Percentiles rank a stretch among this genome's conserved stretches.
Conservation (phyloP, 2,888 invertebrate genomes). For the Vesta saturnalis region DNA sequence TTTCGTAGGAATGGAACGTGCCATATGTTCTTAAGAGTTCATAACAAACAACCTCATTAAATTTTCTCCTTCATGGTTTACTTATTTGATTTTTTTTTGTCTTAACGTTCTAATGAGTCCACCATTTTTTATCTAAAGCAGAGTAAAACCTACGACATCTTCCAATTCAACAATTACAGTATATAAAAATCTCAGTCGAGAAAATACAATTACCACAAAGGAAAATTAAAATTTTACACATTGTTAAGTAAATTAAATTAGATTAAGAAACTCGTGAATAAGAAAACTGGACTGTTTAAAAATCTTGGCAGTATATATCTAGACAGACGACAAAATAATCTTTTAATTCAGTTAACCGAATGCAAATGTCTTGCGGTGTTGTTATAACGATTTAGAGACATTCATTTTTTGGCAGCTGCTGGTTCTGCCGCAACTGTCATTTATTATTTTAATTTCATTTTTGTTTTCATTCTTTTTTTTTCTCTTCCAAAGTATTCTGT, state of each 20-base stretch:
- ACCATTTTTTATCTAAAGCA: conserved; percentile 6
- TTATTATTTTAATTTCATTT: conserved; percentile 37
- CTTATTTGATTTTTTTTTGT: conserved; percentile 22
- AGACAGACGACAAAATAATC: conserved; percentile 48
- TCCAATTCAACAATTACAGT: too few relatives aligned
- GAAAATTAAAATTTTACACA: conserved; percentile 40
- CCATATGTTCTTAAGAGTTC: conserved; percentile 22
- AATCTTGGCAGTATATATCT: conserved; percentile 48
- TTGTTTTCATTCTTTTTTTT: conserved; percentile 34
- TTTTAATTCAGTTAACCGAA: conserved; percentile 49
- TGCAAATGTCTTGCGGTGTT: conserved; percentile 48
- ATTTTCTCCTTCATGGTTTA: not conserved
- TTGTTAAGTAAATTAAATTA: conserved; percentile 38
- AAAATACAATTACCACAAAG: conserved; percentile 21
- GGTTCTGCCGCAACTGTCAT: conserved; percentile 30
- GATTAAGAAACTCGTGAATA: conserved; percentile 33
- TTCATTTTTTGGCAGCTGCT: conserved; percentile 42
- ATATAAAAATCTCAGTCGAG: conserved; percentile 4
- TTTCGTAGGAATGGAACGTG: conserved; percentile 10
- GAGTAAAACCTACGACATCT: too few relatives aligned
- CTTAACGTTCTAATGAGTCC: conserved; percentile 17
- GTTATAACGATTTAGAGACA: conserved; percentile 43
- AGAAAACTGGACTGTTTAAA: conserved; percentile 40
- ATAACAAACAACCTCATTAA: conserved; percentile 22
- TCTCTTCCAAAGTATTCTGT: conserved; percentile 22